Percentiles rank a stretch among this genome's conserved stretches.
Conservation (phyloP, 2,113 vertebrate species). For the Melanostigma gelatinosum region DNA sequence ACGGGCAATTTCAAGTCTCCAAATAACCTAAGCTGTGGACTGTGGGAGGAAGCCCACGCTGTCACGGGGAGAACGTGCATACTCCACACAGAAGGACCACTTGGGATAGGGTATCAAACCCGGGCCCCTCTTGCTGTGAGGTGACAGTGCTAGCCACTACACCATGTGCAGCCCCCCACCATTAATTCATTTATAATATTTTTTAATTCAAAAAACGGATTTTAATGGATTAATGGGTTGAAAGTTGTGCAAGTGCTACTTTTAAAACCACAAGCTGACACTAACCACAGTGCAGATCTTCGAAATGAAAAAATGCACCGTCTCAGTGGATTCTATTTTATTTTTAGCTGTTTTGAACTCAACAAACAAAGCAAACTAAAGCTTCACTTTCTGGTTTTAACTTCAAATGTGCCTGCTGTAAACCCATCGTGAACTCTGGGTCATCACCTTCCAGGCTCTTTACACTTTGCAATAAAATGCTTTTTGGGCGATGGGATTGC, state of each 20-base stretch:
- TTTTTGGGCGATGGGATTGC: not conserved
- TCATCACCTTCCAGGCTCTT: not conserved
- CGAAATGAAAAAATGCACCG: not conserved
- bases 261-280: not conserved
- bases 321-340: not conserved
- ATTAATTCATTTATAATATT: not conserved
- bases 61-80: too few relatives aligned
- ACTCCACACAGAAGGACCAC: too few relatives aligned
- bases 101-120: too few relatives aligned
- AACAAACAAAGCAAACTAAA: not conserved
- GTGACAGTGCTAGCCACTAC: too few relatives aligned
- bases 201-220: not conserved
- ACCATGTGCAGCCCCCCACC: too few relatives aligned
- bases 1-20: too few relatives aligned
- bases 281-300: not conserved
- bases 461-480: not conserved
- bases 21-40: too few relatives aligned
- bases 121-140: too few relatives aligned
- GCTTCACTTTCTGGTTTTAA: not conserved
- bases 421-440: not conserved
- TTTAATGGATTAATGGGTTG: not conserved
- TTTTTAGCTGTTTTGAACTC: not conserved
- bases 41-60: too few relatives aligned
- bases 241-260: not conserved
- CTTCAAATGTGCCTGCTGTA: not conserved